Evolutionary conservation across 1,140 invertebrate genomes (phyloP).

Genomic region (Pollicipes pollicipes): DNA sequence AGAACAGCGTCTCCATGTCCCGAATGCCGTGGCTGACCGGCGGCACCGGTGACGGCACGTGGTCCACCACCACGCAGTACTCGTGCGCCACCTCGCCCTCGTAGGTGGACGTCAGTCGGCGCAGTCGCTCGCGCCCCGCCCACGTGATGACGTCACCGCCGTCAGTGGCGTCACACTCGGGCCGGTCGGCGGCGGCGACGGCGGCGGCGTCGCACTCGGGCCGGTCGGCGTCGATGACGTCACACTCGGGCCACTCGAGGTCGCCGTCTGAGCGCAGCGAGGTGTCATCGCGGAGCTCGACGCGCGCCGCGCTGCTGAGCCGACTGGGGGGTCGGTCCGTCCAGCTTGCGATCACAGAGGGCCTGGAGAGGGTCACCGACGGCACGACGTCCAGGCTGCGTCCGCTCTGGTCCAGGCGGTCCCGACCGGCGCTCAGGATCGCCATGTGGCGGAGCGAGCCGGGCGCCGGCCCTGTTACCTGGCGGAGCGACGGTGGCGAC

Average conservation of each 20-base stretch:
- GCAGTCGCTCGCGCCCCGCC: no score
- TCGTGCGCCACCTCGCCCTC: conserved; percentile 5
- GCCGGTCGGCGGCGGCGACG: background rate
- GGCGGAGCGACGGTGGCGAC: background rate
- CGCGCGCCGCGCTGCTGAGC: background rate
- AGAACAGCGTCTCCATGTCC: background rate
- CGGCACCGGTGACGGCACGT: background rate
- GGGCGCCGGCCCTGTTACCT: background rate
- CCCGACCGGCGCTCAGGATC: background rate
- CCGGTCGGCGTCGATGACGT: background rate
- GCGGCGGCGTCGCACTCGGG: background rate
- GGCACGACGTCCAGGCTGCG: background rate
- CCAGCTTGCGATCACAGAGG: background rate
- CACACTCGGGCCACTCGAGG: background rate
- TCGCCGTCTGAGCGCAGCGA: background rate
- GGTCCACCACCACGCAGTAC: background rate
- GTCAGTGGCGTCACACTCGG: background rate
- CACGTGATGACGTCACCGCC: background rate
- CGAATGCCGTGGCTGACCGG: background rate
- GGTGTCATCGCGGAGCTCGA: background rate
- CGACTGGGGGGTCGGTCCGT: background rate
- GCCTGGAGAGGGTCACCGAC: background rate
- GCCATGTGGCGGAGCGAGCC: background rate
- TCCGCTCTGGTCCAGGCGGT: background rate
- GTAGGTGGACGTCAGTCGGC: background rate